Conservation (phyloP, 2,113 vertebrate species). For the Nothocercus nigrocapillus region DNA sequence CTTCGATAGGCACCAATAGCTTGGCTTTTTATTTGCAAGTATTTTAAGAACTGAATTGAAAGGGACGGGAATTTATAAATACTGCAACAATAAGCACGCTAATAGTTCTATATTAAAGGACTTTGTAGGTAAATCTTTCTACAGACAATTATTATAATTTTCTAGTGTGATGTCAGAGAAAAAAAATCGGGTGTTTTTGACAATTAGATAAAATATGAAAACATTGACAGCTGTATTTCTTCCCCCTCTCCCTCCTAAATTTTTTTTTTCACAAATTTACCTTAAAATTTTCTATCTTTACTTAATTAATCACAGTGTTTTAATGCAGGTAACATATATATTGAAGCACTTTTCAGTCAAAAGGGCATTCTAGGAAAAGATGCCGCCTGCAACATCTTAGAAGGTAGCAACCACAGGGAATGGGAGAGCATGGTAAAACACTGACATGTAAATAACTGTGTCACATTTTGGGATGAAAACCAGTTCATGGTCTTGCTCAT, state of each 20-base stretch:
- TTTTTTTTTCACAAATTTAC: neutral
- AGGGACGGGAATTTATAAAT: neutral
- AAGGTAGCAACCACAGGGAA: neutral
- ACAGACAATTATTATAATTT: neutral
- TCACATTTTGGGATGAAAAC: constrained; percentile 55
- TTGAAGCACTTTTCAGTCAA: neutral
- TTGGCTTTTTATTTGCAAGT: neutral
- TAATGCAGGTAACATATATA: neutral
- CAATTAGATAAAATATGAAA: neutral
- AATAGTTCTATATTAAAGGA: neutral
- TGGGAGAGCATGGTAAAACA: neutral
- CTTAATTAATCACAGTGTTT: neutral
- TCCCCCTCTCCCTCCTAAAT: neutral
- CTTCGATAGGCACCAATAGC: neutral
- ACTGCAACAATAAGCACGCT: neutral
- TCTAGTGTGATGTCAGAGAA: neutral
- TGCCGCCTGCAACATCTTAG: constrained; percentile 24
- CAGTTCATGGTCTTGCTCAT: constrained; percentile 32
- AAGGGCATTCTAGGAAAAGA: constrained; percentile 32
- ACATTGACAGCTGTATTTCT: neutral
- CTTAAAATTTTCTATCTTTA: neutral
- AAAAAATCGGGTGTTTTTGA: constrained; percentile 1
- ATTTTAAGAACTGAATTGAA: neutral
- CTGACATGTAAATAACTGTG: constrained; percentile 59
- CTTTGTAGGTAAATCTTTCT: neutral